Evolutionary conservation across 2,113 vertebrate genomes (phyloP).

Genomic region (Ibidorhyncha struthersii): DNA sequence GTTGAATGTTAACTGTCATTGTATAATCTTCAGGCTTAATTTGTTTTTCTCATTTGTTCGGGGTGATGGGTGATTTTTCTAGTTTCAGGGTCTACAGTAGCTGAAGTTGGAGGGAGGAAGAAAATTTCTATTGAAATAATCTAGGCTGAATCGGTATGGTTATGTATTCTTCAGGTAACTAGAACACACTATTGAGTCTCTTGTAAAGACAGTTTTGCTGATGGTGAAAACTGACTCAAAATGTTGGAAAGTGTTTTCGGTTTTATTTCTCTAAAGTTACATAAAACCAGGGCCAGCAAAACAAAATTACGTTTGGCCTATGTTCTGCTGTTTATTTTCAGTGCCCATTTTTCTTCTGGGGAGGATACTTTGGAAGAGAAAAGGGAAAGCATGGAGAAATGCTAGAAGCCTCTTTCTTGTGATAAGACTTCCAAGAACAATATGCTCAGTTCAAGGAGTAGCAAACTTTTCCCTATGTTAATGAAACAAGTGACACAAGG

Average conservation of each 20-base stretch:
- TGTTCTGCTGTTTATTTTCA: not conserved
- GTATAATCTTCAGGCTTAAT: not conserved
- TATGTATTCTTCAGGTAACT: not conserved
- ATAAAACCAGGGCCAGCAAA: not conserved
- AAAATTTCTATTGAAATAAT: not conserved
- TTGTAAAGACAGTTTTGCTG: not conserved
- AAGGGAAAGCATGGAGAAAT: not conserved
- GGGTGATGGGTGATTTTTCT: not conserved
- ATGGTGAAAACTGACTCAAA: not conserved
- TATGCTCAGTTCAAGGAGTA: not conserved
- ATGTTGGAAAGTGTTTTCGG: not conserved
- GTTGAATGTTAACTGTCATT: not conserved
- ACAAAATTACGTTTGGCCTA: not conserved
- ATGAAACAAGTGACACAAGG: not conserved
- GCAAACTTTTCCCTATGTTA: not conserved
- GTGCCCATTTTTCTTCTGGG: not conserved
- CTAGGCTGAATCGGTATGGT: not conserved
- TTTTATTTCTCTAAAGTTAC: not conserved
- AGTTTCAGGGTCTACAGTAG: not conserved
- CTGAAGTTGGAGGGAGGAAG: not conserved
- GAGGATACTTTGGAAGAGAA: not conserved
- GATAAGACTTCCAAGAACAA: not conserved
- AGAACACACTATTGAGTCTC: not conserved
- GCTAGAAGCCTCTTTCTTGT: accelerated
- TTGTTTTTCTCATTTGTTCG: not conserved